phyloP scores from a whole-genome alignment of 2,113 vertebrate genomes.

The Manacus vitellinus region DNA sequence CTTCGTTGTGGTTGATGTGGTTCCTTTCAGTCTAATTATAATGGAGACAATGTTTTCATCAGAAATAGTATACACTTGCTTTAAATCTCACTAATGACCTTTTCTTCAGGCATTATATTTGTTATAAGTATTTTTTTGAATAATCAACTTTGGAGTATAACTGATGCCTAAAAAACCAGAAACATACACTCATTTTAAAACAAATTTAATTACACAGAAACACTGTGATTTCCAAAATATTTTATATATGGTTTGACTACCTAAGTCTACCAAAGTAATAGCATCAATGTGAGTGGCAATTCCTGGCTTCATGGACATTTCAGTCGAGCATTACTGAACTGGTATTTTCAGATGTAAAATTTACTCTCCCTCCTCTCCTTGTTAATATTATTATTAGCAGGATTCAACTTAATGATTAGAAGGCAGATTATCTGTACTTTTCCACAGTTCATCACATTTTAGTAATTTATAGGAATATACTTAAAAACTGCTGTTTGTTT shows the following conservation, averaged over 20 bases:
- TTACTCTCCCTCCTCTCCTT: constrained; percentile 12
- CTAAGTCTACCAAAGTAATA: neutral
- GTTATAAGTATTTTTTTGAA: neutral
- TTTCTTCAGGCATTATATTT: neutral
- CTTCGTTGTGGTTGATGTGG: neutral
- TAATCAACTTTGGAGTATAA: neutral
- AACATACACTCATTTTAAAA: neutral
- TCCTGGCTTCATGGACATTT: neutral
- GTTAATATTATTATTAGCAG: neutral
- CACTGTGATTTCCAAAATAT: neutral
- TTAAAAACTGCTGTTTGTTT: neutral
- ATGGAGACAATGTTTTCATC: neutral
- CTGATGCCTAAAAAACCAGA: neutral
- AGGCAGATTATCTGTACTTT: neutral
- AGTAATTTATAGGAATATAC: constrained; percentile 52
- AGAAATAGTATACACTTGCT: neutral
- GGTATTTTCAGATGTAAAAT: constrained; percentile 24
- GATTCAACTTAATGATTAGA: neutral
- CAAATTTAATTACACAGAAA: neutral
- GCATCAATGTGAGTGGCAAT: neutral
- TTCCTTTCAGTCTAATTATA: neutral
- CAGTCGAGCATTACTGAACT: neutral
- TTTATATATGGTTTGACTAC: neutral
- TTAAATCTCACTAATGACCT: neutral
- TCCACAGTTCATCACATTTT: constrained; percentile 27